These are phyloP conservation scores for Heliconius sara DNA, from an alignment of 2,888 invertebrate species.

Conservation along the genomic window DNA sequence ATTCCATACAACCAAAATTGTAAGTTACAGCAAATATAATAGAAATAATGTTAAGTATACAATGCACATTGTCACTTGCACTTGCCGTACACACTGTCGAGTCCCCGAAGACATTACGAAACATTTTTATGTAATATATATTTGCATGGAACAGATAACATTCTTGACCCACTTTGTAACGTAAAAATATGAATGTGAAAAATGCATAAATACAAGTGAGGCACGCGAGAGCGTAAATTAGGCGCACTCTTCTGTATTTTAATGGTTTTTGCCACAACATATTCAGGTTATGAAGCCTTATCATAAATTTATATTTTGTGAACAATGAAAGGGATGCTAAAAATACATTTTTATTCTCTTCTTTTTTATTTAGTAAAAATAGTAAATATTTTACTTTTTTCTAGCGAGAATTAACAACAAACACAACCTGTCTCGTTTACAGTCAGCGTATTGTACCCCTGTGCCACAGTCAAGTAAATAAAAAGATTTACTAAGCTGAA, in stretches of 20 bases:
- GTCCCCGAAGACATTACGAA: conserved; percentile 16
- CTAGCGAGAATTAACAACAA: too few species aligned
- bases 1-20: too few species aligned
- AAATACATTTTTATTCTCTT: neutral
- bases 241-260: conserved; percentile 38
- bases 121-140: conserved; percentile 27
- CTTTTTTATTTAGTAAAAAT: too few species aligned
- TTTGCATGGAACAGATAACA: conserved; percentile 29
- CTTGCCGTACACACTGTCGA: neutral
- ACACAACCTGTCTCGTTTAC: too few species aligned
- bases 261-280: conserved; percentile 30
- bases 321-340: neutral
- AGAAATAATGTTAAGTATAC: neutral
- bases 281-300: neutral
- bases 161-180: conserved; percentile 33
- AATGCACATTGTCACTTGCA: neutral
- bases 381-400: too few species aligned
- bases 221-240: conserved; percentile 41
- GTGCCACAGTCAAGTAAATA: too few species aligned
- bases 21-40: too few species aligned
- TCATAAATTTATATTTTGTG: neutral
- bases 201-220: conserved; percentile 25
- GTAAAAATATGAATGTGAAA: conserved; percentile 25
- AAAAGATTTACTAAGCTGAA: too few species aligned
- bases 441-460: too few species aligned